Evolutionary conservation across 2,888 invertebrate species (phyloP), one percentile per base, ranked within the genome.

Genomic region (Azorinus chamasolen): DNA sequence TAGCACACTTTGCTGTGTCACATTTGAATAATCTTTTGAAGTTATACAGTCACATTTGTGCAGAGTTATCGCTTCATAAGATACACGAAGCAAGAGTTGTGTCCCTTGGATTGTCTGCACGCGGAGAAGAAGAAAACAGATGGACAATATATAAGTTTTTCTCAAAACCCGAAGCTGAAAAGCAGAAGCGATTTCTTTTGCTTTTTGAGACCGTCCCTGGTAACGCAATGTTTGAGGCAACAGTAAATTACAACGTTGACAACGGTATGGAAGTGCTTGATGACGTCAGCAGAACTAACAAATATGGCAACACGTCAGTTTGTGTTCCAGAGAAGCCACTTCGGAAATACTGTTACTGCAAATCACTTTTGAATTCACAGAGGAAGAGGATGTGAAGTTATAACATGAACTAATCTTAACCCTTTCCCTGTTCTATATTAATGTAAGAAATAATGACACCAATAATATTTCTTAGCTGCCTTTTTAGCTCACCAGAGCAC

Each of bases 101-200:
- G 4, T 70, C 79, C 2, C 63, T 81, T 6, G 78, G 78, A n/a
- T 61, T 82, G 5, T 77, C 76, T 8, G 58, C 74, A 41, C 62
- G 66, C 0, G 77, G 75, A 1, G 73, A 73, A 18, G 80, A 84
- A 25, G 72, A 77, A 53, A 71, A 73, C 14, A 41, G 81, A 22
- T 81, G 79, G 68, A 75, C 83, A 0, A 37, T 84, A n/a, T 72
- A 80, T 32, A 96, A 96, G 91, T 95, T 98, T 85, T 94, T 95
- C 0, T 95, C 95, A 22, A 93, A 95, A 82, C 95, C 96, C 1
- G 91, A 93, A 22, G 91, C 93, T 16, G 74, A 75, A 20, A 71
- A 76, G 50, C 69, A 79, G n/a, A 70, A 75, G 24, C 69, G 79
- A 5, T 83, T 77, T 57, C 65, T 82, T n/a, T 55, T 86, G 2